Evolutionary conservation across 1,140 invertebrate genomes (phyloP).

Genomic region (Diprion similis): DNA sequence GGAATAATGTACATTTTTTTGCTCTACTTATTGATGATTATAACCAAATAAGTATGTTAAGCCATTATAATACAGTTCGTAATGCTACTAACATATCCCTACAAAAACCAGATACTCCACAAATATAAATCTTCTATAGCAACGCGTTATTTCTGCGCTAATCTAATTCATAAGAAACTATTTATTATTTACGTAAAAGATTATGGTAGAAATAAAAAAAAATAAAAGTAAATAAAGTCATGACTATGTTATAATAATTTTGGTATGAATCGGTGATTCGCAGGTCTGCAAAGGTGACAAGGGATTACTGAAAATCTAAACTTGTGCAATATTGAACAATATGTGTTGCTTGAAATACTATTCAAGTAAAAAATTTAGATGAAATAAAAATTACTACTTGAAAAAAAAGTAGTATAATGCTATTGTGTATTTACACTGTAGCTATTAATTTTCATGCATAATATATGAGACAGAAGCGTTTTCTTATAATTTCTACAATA

Average conservation of each 20-base stretch:
- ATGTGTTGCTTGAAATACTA: neutral
- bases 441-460: neutral
- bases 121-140: neutral
- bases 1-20: neutral
- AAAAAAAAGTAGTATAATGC: neutral
- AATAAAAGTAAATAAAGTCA: no score
- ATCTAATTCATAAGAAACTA: neutral
- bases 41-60: neutral
- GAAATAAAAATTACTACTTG: neutral
- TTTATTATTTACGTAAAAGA: slow-evolving; percentile 3
- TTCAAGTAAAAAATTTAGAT: neutral
- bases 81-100: neutral
- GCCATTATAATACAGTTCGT: neutral
- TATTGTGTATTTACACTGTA: neutral
- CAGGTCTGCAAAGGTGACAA: neutral
- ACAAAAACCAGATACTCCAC: slow-evolving; percentile 4
- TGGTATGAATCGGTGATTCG: no score
- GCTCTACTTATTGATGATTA: neutral
- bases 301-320: neutral
- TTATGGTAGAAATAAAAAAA: neutral
- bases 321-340: slow-evolving; percentile 3
- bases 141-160: neutral
- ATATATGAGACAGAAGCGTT: neutral
- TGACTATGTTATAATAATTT: no score
- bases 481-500: no score